phyloP scores from a whole-genome alignment of 2,888 invertebrate genomes.

The Phalangium opilio region DNA sequence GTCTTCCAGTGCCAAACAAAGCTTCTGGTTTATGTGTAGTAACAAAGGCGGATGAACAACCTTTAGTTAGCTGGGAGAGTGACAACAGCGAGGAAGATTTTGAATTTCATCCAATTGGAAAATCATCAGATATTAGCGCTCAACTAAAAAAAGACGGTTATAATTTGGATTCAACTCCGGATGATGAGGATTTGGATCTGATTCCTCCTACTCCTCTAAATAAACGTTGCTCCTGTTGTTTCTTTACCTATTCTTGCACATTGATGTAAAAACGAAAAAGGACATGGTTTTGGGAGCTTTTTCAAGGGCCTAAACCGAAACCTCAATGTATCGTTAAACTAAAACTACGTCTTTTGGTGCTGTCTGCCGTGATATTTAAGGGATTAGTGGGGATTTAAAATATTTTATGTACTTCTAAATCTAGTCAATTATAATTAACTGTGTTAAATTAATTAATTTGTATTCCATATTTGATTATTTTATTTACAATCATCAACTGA shows the following conservation, averaged over 20 bases:
- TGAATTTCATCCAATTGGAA: conserved; percentile 33
- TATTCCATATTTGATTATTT: no score
- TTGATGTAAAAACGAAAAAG: no score
- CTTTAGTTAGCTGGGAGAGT: conserved; percentile 43
- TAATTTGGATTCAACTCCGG: conserved; percentile 43
- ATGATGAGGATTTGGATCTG: conserved; percentile 37
- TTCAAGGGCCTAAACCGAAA: no score
- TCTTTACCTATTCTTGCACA: conserved; percentile 11
- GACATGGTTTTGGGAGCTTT: no score
- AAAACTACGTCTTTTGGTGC: no score
- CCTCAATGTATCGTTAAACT: no score
- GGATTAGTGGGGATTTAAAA: no score
- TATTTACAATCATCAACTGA: no score
- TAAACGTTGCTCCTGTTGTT: conserved; percentile 34
- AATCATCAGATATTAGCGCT: conserved; percentile 38
- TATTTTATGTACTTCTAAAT: no score
- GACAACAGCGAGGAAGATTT: conserved; percentile 34
- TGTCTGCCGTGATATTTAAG: no score
- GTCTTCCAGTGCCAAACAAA: conserved; percentile 13
- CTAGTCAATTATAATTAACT: no score
- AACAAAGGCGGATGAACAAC: conserved; percentile 39
- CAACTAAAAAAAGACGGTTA: conserved; percentile 42
- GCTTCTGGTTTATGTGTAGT: conserved; percentile 7
- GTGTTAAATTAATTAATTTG: no score
- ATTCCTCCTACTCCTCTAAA: conserved; percentile 35